Percentiles rank a stretch among this genome's conserved stretches.
Evolutionary conservation across 2,888 invertebrate genomes (phyloP).

Genomic region (Aporophyla nigra): DNA sequence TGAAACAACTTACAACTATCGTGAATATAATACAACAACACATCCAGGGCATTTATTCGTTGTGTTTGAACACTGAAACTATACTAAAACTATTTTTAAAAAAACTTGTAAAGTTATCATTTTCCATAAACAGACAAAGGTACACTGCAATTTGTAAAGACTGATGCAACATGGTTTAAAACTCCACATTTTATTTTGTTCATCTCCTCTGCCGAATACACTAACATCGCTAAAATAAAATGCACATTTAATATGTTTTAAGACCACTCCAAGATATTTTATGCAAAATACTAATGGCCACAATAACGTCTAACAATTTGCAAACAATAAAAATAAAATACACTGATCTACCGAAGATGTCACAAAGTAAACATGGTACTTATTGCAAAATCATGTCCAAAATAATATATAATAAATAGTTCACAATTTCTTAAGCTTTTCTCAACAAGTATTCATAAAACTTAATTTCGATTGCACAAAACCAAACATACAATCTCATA

Average conservation of each 20-base stretch:
- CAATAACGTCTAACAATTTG: conserved; percentile 72
- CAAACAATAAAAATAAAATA: conserved; percentile 61
- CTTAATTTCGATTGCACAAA: conserved; percentile 75
- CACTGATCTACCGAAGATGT: conserved; percentile 61
- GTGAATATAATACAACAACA: conserved; percentile 81
- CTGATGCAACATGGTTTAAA: conserved; percentile 54
- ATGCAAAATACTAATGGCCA: conserved; percentile 83
- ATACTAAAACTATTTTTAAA: conserved; percentile 69
- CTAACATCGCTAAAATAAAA: conserved; percentile 63
- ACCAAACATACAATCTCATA: conserved; percentile 76
- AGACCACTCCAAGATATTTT: conserved; percentile 62
- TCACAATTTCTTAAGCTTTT: conserved; percentile 58
- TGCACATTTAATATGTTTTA: conserved; percentile 63
- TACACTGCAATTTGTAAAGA: conserved; percentile 68
- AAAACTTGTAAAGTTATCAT: conserved; percentile 60
- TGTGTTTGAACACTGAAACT: conserved; percentile 83
- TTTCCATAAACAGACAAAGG: conserved; percentile 63
- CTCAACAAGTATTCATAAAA: conserved; percentile 64
- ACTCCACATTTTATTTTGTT: conserved; percentile 63
- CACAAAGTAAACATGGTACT: conserved; percentile 56
- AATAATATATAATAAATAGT: conserved; percentile 66
- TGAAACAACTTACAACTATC: conserved; percentile 80
- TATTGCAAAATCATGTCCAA: conserved; percentile 60
- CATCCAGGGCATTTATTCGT: conserved; percentile 80
- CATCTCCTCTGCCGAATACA: conserved; percentile 79